Base-by-base conservation (phyloP, 2,888 invertebrate genomes). In the Linhomoeus sp. region DNA sequence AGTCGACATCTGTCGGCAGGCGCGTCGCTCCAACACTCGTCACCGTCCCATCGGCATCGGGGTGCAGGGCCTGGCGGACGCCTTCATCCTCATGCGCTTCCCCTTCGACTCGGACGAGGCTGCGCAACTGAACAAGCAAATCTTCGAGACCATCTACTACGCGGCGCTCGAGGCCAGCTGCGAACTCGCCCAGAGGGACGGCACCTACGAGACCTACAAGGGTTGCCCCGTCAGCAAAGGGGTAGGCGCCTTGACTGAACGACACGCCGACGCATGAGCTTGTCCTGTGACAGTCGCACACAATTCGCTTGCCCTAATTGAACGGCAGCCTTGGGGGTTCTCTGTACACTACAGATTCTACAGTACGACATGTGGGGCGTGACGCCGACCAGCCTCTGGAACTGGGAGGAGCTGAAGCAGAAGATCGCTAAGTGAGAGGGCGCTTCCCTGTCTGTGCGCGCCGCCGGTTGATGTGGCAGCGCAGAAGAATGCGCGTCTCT, bases 291-390 rank as follows among this genome's bases (percentile, higher is more conserved):
- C 7, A 29, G 29, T n/a, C n/a, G n/a, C n/a, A n/a, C n/a, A n/a
- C n/a, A n/a, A n/a, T n/a, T n/a, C n/a, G n/a, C n/a, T n/a, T n/a
- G n/a, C n/a, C n/a, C n/a, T n/a, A n/a, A n/a, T n/a, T n/a, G n/a
- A n/a, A n/a, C n/a, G n/a, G n/a, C n/a, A n/a, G n/a, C n/a, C n/a
- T n/a, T n/a, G n/a, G n/a, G n/a, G 7, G 29, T 12, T 9, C 29
- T 12, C 7, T 37, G 9, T 37, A 7, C 2, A 22, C 51, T 56
- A n/a, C 54, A 76, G 76, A 80, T 88, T 56, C 71, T 97, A 42
- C 97, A 97, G 65, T 86, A 83, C 64, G 94, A 97, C 57, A 88
- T 97, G 92, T 97, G 94, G 94, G 70, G 77, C 57, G 85, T 84
- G 51, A 85, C 88, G 50, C 53, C 62, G 0, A 79, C 84, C 1